Percentiles rank a stretch among this genome's conserved stretches.
These are phyloP conservation scores for Gorsachius magnificus DNA, from an alignment of 2,797 vertebrate species.

Conservation along the genomic window DNA sequence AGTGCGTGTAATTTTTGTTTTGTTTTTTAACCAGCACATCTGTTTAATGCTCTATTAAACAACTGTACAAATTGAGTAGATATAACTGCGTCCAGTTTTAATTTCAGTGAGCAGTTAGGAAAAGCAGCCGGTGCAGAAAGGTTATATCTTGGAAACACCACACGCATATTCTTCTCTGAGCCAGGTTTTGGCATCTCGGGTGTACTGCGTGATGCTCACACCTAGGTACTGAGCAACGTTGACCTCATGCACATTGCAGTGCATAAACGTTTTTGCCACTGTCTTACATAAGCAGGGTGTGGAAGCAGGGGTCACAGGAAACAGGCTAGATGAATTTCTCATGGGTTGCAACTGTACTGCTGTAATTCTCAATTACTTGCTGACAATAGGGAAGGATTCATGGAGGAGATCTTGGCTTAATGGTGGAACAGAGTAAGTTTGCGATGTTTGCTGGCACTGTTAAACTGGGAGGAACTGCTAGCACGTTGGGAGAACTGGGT, in stretches of 20 bases:
- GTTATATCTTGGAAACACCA: not conserved
- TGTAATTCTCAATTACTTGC: not conserved
- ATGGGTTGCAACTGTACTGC: not conserved
- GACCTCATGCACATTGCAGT: not conserved
- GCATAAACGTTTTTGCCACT: not conserved
- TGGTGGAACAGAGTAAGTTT: not conserved
- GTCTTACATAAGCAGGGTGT: not conserved
- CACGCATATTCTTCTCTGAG: not conserved
- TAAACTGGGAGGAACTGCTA: not conserved
- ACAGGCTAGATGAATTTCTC: not conserved
- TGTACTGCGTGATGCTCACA: not conserved
- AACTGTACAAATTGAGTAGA: not conserved
- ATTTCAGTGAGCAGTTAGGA: not conserved
- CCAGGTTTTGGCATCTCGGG: not conserved
- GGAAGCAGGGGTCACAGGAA: not conserved
- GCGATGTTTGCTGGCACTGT: not conserved
- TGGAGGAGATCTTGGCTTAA: not conserved
- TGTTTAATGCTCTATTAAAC: not conserved
- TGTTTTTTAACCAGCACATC: not conserved
- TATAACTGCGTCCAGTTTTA: not conserved
- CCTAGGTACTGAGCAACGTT: not conserved
- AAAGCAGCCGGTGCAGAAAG: not conserved
- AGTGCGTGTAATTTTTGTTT: too few species aligned
- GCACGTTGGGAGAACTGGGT: not conserved
- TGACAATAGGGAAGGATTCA: not conserved